Evolutionary conservation across 2,113 vertebrate genomes (phyloP).

Genomic region (Malurus cyaneus): DNA sequence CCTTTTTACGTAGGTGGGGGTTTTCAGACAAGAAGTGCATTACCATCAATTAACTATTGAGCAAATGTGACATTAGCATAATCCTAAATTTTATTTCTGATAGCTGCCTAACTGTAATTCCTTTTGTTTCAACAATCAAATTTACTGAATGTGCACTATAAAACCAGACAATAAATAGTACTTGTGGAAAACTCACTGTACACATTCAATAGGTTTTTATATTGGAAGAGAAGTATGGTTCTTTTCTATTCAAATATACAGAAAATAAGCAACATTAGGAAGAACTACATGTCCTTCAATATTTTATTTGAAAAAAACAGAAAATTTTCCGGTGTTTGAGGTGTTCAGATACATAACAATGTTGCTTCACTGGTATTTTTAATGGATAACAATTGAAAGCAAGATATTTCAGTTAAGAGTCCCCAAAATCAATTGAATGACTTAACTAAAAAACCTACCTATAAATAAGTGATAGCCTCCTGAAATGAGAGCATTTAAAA

Average conservation of each 20-base stretch:
- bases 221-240: not conserved
- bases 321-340: not conserved
- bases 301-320: not conserved
- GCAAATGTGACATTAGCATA: not conserved
- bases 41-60: not conserved
- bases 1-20: fast-evolving
- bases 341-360: not conserved
- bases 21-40: not conserved
- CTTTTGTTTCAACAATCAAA: not conserved
- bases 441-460: not conserved
- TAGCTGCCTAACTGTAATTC: not conserved
- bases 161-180: not conserved
- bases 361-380: not conserved
- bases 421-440: not conserved
- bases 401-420: not conserved
- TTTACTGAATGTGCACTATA: not conserved
- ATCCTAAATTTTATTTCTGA: not conserved
- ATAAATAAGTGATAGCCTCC: not conserved
- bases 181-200: not conserved
- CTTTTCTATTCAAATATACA: not conserved
- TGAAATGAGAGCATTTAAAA: not conserved
- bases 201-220: not conserved
- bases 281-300: not conserved
- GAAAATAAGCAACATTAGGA: not conserved
- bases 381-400: not conserved